Conservation (phyloP, 2,113 vertebrate species). For the Rousettus leschenaultii region DNA sequence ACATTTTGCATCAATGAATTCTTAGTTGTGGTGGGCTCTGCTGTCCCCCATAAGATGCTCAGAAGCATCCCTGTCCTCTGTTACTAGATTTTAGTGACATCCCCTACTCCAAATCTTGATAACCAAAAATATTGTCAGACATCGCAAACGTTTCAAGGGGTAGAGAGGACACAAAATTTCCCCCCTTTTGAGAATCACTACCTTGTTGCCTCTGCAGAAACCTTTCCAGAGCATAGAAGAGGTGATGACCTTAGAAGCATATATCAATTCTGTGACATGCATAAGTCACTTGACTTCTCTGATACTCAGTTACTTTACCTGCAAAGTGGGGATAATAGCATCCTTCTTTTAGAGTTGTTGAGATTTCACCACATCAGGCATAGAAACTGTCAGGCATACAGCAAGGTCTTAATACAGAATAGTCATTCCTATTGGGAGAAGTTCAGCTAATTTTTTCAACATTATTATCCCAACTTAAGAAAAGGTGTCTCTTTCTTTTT, state of each 20-base stretch:
- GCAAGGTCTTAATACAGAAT: fast-evolving
- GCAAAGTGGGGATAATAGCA: neutral
- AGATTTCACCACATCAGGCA: neutral
- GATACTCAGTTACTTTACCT: neutral
- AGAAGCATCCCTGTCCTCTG: neutral
- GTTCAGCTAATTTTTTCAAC: neutral
- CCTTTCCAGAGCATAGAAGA: neutral
- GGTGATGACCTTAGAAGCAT: neutral
- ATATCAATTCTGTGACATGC: neutral
- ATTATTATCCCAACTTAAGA: neutral
- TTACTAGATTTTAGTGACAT: neutral
- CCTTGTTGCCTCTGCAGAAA: neutral
- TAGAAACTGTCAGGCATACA: neutral
- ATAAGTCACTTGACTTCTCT: neutral
- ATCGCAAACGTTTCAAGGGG: neutral
- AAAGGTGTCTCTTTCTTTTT: neutral
- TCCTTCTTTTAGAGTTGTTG: neutral
- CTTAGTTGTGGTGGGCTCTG: neutral
- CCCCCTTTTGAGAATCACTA: neutral
- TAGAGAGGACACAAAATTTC: neutral
- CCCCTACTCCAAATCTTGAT: no score
- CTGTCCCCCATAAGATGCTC: neutral
- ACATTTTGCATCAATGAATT: neutral
- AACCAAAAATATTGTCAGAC: neutral
- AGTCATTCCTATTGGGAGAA: neutral